A percentile compares a stretch with the other conserved stretches of the same genome.
Conservation (phyloP, 2,113 vertebrate species). For the Macheiramphus alcinus region DNA sequence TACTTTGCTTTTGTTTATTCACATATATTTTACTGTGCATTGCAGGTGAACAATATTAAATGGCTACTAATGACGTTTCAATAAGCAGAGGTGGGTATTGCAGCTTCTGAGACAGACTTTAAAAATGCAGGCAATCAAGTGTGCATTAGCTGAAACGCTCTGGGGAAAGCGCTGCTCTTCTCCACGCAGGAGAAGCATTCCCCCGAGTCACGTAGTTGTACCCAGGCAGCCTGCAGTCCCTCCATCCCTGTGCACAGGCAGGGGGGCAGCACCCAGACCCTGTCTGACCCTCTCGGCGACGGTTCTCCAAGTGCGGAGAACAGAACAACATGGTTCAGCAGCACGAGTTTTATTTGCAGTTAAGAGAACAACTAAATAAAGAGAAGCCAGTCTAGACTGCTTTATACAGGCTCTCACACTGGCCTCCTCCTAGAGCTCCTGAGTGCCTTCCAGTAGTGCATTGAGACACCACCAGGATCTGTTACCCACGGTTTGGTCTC, state of each 20-base stretch:
- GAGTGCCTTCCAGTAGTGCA: not conserved
- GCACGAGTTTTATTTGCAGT: not conserved
- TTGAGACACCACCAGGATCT: not conserved
- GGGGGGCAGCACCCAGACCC: not conserved
- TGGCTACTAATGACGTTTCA: constrained; percentile 38
- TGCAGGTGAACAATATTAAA: constrained; percentile 47
- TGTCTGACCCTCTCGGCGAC: rapidly evolving
- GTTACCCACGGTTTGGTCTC: not conserved
- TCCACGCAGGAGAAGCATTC: not conserved
- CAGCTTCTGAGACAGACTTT: not conserved
- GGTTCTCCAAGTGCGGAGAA: not conserved
- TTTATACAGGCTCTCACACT: not conserved
- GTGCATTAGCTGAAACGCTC: not conserved
- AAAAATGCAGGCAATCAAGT: not conserved
- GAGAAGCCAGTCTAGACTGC: not conserved
- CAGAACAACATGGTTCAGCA: not conserved
- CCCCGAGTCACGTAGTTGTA: not conserved
- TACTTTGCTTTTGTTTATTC: constrained; percentile 25
- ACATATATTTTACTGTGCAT: not conserved
- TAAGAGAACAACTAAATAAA: not conserved
- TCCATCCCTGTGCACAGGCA: not conserved
- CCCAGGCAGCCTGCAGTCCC: rapidly evolving
- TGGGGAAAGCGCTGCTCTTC: not conserved
- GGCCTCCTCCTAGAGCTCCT: not conserved
- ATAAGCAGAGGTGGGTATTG: constrained; percentile 42